A percentile compares a stretch with the other conserved stretches of the same genome.
Evolutionary conservation across 2,113 vertebrate species (phyloP).

Genomic region (Aleadryas rufinucha): DNA sequence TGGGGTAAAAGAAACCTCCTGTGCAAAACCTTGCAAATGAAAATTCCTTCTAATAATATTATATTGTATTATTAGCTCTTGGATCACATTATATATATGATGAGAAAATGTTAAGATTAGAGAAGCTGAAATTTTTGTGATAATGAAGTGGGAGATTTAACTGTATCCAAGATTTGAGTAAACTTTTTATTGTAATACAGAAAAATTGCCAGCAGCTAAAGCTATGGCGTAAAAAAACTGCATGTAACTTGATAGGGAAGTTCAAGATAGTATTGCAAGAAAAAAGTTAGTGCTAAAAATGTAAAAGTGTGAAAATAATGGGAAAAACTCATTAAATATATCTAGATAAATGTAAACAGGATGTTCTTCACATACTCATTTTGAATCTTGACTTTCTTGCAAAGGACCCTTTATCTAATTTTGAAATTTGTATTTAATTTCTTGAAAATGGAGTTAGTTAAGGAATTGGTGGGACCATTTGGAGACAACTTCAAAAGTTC

Average conservation of each 20-base stretch:
- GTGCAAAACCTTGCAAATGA: not conserved
- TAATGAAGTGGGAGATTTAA: not conserved
- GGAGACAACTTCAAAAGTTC: not conserved
- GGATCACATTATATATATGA: not conserved
- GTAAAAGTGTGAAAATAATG: not conserved
- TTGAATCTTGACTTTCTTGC: not conserved
- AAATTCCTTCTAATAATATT: not conserved
- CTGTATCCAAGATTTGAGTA: not conserved
- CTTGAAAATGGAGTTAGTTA: not conserved
- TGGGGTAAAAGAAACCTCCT: not conserved
- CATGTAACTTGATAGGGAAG: rapidly evolving
- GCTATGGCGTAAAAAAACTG: not conserved
- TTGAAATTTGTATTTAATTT: not conserved
- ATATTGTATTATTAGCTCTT: not conserved
- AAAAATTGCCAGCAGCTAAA: not conserved
- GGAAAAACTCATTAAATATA: not conserved
- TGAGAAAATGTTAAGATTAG: not conserved
- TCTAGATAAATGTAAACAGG: not conserved
- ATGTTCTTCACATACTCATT: not conserved
- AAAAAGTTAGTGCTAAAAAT: not conserved
- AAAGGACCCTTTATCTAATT: not conserved
- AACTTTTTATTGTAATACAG: not conserved
- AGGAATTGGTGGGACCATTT: not conserved
- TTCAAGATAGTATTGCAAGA: not conserved
- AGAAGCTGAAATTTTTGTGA: not conserved